Evolutionary conservation across 2,888 invertebrate genomes (phyloP), one percentile per base, ranked within the genome.

Genomic region (Ecliptopera silaceata): DNA sequence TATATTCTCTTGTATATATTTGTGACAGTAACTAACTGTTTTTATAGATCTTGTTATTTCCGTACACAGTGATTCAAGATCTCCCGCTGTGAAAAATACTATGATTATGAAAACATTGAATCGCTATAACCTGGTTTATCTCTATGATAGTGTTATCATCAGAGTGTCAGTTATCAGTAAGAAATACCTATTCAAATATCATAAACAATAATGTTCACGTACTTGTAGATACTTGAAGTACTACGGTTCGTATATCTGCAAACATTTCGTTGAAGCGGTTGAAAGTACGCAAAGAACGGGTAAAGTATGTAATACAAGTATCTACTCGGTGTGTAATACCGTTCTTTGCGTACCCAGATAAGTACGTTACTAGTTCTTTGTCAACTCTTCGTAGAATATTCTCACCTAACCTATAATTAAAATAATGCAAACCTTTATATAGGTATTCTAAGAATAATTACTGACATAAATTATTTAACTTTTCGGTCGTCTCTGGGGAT

Each of bases 71-170:
- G 36, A 26, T 39, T 47, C 48, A 34, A 48, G 43, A 43, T 43
- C 46, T 43, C 22, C 42, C 12, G 22, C 43, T 22, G 43, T 39
- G 50, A 59, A 56, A 45, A 56, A 44, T 41, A 55, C 39, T 42
- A 34, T 52, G 55, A 38, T 38, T 49, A 38, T 38, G 43, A 55
- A 45, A 60, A 63, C 55, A 47, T 52, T 17, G 45, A 45, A 38
- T 39, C 13, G 12, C 17, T 36, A 29, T 41, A 42, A 15, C 42
- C 31, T 39, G 20, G 43, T 32, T 45, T 54, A 55, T 59, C 50
- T 41, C 39, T 50, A 17, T 38, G 51, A 32, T 51, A 46, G 29
- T 46, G 46, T 34, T 56, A 56, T 56, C 56, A 34, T 12, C 41
- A 46, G 45, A 56, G 50, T 46, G 44, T 13, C 31, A 8, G 45